These are phyloP conservation scores for Microctenopoma lineatum DNA, from an alignment of 2,797 vertebrate species.

Conservation along the genomic window DNA sequence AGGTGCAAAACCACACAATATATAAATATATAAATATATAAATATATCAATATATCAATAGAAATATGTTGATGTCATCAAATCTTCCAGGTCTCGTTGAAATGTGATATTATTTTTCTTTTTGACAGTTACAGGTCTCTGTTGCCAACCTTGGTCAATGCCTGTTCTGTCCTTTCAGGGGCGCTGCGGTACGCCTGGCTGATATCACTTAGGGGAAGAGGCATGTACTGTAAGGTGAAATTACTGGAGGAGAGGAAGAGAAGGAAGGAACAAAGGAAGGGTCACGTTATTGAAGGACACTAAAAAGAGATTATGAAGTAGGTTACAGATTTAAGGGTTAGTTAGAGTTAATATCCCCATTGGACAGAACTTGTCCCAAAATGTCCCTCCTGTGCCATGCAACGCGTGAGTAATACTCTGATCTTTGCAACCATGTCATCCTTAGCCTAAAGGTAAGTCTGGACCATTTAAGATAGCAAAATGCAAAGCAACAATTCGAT, in stretches of 20 bases:
- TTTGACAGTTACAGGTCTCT: constrained; percentile 7
- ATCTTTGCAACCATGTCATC: constrained; percentile 69
- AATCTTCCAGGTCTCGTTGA: background rate
- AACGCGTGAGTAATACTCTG: constrained; percentile 60
- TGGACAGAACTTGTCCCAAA: constrained; percentile 58
- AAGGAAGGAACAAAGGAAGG: constrained; percentile 25
- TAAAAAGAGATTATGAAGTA: constrained; percentile 43
- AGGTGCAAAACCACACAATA: background rate
- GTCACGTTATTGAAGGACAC: constrained; percentile 41
- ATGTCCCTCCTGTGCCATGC: constrained; percentile 47
- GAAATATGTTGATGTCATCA: background rate
- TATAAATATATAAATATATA: background rate
- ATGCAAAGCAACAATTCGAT: constrained; percentile 60
- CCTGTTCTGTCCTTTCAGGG: constrained; percentile 91
- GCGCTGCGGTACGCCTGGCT: constrained; percentile 90
- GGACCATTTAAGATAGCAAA: constrained; percentile 62
- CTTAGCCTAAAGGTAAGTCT: constrained; percentile 57
- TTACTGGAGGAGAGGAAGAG: constrained; percentile 80
- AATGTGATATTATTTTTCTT: background rate
- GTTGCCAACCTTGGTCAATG: constrained; percentile 88
- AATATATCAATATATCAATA: no score
- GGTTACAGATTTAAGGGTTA: constrained; percentile 56
- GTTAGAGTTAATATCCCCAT: constrained; percentile 61
- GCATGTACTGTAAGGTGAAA: constrained; percentile 93
- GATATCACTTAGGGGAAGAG: constrained; percentile 91